Percentiles rank a stretch among this genome's conserved stretches.
These are phyloP conservation scores for Andricus curvator DNA, from an alignment of 2,888 invertebrate species.

Conservation along the genomic window DNA sequence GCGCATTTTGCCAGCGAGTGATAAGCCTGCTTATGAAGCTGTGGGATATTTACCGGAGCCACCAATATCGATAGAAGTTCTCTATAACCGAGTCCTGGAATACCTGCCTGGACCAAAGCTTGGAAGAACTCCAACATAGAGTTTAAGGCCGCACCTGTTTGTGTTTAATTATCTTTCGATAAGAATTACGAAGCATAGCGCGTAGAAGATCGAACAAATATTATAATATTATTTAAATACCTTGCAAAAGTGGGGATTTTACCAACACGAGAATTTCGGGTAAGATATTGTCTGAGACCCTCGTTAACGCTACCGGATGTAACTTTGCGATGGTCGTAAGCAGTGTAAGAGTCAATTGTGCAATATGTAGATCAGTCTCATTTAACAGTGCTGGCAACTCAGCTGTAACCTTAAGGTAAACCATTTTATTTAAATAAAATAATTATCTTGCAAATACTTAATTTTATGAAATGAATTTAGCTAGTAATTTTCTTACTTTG, in stretches of 20 bases:
- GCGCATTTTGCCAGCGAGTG: constrained; percentile 98
- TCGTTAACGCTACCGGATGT: constrained; percentile 88
- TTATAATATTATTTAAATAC: constrained; percentile 73
- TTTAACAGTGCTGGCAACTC: constrained; percentile 95
- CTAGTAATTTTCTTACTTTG: constrained; percentile 79
- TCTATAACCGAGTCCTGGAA: constrained; percentile 89
- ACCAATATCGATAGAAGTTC: constrained; percentile 89
- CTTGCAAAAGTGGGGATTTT: constrained; percentile 95
- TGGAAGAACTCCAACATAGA: constrained; percentile 96
- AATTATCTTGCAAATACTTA: constrained; percentile 25
- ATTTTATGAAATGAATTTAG: constrained; percentile 15
- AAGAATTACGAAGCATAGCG: neutral
- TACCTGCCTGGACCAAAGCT: constrained; percentile 91
- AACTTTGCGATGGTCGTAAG: constrained; percentile 90
- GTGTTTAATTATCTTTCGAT: constrained; percentile 5
- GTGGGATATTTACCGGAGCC: constrained; percentile 81
- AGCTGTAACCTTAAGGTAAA: constrained; percentile 83
- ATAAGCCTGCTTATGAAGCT: constrained; percentile 88
- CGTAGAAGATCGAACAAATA: neutral
- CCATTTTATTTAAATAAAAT: constrained; percentile 42
- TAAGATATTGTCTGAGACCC: constrained; percentile 87
- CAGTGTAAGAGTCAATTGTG: constrained; percentile 92
- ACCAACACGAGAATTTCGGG: constrained; percentile 92
- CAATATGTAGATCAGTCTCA: constrained; percentile 97
- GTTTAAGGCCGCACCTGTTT: constrained; percentile 90